A percentile compares a stretch with the other conserved stretches of the same genome.
These are phyloP conservation scores for Sarcophaga peregrina DNA, from an alignment of 1,140 invertebrate genomes.

Conservation along the genomic window DNA sequence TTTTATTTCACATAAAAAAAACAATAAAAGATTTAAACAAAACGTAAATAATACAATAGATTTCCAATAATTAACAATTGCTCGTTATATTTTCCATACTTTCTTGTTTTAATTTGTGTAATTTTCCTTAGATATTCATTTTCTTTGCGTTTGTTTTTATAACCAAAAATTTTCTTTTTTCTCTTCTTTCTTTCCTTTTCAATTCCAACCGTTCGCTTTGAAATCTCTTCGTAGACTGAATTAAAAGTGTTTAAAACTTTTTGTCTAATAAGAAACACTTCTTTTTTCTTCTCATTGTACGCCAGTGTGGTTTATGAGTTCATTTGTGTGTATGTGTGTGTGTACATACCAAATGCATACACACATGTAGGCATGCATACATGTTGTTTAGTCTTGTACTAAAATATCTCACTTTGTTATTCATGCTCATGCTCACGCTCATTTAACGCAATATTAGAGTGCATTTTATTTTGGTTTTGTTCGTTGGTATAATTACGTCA, in stretches of 20 bases:
- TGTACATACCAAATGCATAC: neutral
- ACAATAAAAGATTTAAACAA: too few species aligned
- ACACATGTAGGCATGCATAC: too few species aligned
- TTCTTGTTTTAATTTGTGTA: neutral
- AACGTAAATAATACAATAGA: too few species aligned
- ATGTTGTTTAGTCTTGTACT: constrained; percentile 14
- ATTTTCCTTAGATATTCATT: neutral
- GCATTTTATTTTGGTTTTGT: constrained; percentile 12
- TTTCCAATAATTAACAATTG: neutral
- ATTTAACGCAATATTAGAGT: constrained; percentile 11
- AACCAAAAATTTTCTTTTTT: too few species aligned
- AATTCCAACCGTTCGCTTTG: constrained; percentile 36
- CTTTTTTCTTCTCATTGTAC: neutral
- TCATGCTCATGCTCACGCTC: constrained; percentile 36
- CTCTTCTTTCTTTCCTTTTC: constrained; percentile 1
- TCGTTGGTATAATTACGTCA: neutral
- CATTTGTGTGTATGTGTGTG: neutral
- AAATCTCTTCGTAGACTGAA: constrained; percentile 37
- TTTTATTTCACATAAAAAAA: too few species aligned
- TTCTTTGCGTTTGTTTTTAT: neutral
- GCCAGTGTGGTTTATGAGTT: neutral
- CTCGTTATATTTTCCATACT: constrained; percentile 5
- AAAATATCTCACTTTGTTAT: constrained; percentile 35
- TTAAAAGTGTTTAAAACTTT: constrained; percentile 29
- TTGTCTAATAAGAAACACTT: constrained; percentile 37